phyloP scores from a whole-genome alignment of 2,888 invertebrate genomes.

The Cerastoderma edule region DNA sequence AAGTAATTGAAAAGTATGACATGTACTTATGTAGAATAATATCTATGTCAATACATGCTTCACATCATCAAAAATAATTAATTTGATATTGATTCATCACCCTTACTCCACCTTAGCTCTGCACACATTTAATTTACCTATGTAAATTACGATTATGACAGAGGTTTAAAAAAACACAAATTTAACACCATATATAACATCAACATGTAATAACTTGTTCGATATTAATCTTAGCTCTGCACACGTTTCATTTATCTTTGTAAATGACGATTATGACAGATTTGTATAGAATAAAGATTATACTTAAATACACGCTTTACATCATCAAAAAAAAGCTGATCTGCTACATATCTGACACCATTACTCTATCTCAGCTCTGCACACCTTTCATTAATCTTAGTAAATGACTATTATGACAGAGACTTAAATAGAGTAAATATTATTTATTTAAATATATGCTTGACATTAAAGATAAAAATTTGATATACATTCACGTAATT shows the following conservation, averaged over 20 bases:
- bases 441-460: neutral
- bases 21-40: too few relatives aligned
- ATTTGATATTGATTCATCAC: too few relatives aligned
- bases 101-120: too few relatives aligned
- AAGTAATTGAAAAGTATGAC: too few relatives aligned
- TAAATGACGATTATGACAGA: slow-evolving; percentile 12
- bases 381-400: slow-evolving; percentile 16
- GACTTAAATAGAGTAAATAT: neutral
- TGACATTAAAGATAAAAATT: too few relatives aligned
- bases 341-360: slow-evolving; percentile 4
- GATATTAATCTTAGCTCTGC: neutral
- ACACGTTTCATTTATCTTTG: neutral
- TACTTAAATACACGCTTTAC: neutral
- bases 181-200: neutral
- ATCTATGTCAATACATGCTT: too few relatives aligned
- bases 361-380: neutral
- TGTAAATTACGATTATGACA: slow-evolving; percentile 9
- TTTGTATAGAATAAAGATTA: neutral
- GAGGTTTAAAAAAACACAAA: neutral
- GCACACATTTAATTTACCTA: neutral
- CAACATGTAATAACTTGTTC: neutral
- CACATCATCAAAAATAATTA: too few relatives aligned
- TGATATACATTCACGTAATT: too few relatives aligned
- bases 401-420: slow-evolving; percentile 12
- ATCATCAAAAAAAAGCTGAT: neutral